A percentile compares a stretch with the other conserved stretches of the same genome.
Conservation (phyloP, 2,797 vertebrate species). For the Ciconia nigra region DNA sequence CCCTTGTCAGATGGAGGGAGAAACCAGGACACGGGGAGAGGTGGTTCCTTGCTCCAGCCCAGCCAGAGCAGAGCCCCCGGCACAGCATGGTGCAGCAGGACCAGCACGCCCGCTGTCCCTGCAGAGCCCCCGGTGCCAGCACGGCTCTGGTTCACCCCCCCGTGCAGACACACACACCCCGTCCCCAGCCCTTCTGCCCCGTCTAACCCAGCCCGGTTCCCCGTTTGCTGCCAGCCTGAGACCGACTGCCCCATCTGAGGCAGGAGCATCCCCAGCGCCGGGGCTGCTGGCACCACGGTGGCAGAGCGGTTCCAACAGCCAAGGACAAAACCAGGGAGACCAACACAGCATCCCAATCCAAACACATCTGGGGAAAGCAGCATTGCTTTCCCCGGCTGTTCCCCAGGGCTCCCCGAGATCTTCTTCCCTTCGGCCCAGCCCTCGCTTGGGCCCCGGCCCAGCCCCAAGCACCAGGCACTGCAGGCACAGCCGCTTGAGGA, state of each 20-base stretch:
- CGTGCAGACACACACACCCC: accelerated
- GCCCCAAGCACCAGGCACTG: neutral
- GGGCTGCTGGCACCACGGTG: accelerated
- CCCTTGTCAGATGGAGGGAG: accelerated
- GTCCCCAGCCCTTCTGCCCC: neutral
- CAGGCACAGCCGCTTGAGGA: neutral
- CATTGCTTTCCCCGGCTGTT: accelerated
- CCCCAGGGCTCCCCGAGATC: neutral
- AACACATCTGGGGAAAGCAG: neutral
- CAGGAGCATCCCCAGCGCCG: accelerated
- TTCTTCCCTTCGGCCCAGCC: neutral
- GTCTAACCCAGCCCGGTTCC: neutral
- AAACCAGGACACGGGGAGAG: neutral
- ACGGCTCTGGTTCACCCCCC: neutral
- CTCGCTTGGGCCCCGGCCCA: too few relatives aligned
- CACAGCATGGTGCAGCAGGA: accelerated
- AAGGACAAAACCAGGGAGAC: neutral
- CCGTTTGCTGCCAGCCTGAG: neutral
- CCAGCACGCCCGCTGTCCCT: accelerated
- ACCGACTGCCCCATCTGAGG: accelerated
- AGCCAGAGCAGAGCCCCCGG: accelerated
- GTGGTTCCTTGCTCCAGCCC: neutral
- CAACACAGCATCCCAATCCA: neutral
- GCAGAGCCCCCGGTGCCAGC: neutral
- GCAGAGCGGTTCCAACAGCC: neutral